Evolutionary conservation across 2,888 invertebrate species (phyloP), one percentile per base, ranked within the genome.

Genomic region (Yponomeuta plumbellus): DNA sequence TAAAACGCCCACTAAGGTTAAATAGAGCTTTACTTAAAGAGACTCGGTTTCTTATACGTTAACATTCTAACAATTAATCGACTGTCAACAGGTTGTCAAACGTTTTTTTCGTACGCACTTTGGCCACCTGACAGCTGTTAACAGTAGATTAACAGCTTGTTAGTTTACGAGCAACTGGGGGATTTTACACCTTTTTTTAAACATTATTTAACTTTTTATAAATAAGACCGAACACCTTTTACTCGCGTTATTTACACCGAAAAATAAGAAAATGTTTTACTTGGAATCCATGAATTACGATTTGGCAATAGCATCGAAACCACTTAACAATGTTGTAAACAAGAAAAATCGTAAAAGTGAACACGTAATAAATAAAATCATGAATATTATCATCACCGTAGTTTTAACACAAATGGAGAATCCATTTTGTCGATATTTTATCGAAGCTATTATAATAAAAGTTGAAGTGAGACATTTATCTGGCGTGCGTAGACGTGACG

Each of bases 341-440:
- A 59, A 59, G 21, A 21, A 59, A 58, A 21, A 58, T 59, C 44
- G 44, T 52, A 21, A 52, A 44, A 52, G 44, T 52, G 23, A 59
- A 59, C 59, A 59, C 11, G 21, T 59, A 21, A 22, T 59, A 59
- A 59, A 59, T 20, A 21, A 23, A 59, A 59, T 59, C 59, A 59
- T 59, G 59, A 59, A 59, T 59, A 59, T 59, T 21, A 59, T 59
- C 59, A 59, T 59, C 8, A 22, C 22, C 59, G 59, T 23, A 23
- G 59, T 59, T 59, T 59, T 22, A 22, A 20, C 13, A 59, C 4
- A 59, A 57, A 57, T 57, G 20, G 57, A 57, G 20, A 57, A 20
- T 57, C 57, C 57, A 57, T 57, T n/a, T 57, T 57, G 8, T 57
- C 57, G 10, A 57, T 57, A 57, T 57, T 57, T 57, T 57, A 57